Base-by-base conservation (phyloP, 2,113 vertebrate genomes). In the Malurus melanocephalus region DNA sequence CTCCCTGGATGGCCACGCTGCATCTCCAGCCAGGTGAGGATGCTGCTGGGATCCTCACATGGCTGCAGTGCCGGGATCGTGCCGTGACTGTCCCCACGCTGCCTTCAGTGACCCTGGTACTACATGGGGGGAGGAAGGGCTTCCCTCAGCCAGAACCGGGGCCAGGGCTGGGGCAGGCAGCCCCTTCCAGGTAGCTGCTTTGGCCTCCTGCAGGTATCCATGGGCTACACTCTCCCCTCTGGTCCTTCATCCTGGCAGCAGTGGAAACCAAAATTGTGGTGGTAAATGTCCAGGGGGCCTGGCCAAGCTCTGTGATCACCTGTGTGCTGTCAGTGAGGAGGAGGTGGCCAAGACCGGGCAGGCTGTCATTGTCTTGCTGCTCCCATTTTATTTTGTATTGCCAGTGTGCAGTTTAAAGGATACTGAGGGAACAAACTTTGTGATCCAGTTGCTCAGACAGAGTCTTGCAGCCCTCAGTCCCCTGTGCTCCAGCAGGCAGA, bases 201-300 rank as follows among this genome's bases (percentile, higher is more conserved):
- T 0, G 19, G 18, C 35, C 42, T 53, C 66, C 43, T 20, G 0
- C 80, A 97, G 97, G 94, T 17, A 35, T 97, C 77, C 88, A 93
- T 7, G 72, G 91, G 33, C 95, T 97, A 81, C 87, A 94, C 9
- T 96, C 96, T 1, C 87, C 97, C 4, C 10, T 98, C 24, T 98
- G 97, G 45, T 83, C 95, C 0, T 65, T 98, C 23, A 95, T 93
- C 83, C 93, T 97, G 32, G 51, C 87, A 1, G 40, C 92, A 0
- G 97, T 98, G 94, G 98, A 99, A 93, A 99, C 98, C 18, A 98
- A 98, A 96, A 97, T 98, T 2, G 85, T 98, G 89, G 95, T 97
- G 74, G 96, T 98, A 74, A 7, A 14, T 13, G 5, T 96, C 7
- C 57, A 21, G 13, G 95, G 88, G 38, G 48, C 64, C 5, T 78